These are phyloP conservation scores for Solenodon paradoxus DNA, from an alignment of 2,113 vertebrate species.

Conservation along the genomic window DNA sequence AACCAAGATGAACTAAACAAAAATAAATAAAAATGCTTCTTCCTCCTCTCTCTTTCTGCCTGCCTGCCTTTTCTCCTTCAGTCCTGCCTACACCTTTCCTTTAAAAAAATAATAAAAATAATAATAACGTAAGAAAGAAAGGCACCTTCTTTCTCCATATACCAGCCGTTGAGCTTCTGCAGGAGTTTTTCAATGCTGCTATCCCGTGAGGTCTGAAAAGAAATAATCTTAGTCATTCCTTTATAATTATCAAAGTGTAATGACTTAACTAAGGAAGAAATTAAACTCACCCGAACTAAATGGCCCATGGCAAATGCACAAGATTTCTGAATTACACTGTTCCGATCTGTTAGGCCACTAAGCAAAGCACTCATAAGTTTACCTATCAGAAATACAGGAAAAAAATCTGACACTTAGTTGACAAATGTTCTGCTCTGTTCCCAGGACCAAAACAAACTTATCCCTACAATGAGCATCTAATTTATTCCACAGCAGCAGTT, in stretches of 20 bases:
- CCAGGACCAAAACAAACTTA: background rate
- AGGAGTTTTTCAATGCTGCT: slow-evolving; percentile 95
- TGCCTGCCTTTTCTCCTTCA: no score
- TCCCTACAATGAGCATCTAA: background rate
- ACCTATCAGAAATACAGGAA: slow-evolving; percentile 82
- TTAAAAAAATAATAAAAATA: no score
- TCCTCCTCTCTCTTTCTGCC: no score
- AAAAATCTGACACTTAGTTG: background rate
- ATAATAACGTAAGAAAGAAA: no score
- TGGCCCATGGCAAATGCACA: slow-evolving; percentile 97
- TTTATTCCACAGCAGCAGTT: background rate
- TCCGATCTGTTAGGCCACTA: slow-evolving; percentile 93
- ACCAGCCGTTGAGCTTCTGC: slow-evolving; percentile 94
- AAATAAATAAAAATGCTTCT: no score
- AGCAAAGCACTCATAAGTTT: slow-evolving; percentile 97
- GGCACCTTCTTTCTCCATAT: slow-evolving; percentile 97
- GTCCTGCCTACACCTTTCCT: no score
- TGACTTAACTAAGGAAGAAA: slow-evolving; percentile 19
- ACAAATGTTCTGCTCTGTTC: background rate
- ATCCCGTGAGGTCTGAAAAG: slow-evolving; percentile 90
- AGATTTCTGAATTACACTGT: slow-evolving; percentile 93
- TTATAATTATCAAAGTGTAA: background rate
- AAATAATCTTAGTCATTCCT: slow-evolving; percentile 51
- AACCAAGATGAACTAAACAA: no score
- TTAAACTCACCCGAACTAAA: slow-evolving; percentile 91